Conservation (phyloP, 1,140 invertebrate genomes). For the Pararge aegeria region DNA sequence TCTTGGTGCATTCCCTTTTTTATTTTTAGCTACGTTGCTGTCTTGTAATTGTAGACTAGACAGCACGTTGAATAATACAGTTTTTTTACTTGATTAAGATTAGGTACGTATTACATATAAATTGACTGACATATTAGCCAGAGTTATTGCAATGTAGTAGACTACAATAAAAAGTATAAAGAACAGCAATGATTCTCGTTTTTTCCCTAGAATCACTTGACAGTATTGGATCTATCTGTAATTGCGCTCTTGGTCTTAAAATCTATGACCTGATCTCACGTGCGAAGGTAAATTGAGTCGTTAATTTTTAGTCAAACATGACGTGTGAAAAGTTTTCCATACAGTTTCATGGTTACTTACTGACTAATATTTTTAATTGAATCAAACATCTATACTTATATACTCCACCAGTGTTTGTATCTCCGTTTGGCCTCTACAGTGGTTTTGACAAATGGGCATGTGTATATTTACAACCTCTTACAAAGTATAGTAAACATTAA, state of each 20-base stretch:
- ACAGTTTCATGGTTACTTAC: neutral
- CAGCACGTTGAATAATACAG: neutral
- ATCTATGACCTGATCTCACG: neutral
- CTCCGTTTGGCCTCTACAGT: too few species aligned
- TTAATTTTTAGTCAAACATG: neutral
- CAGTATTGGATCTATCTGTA: neutral
- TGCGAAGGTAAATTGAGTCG: neutral
- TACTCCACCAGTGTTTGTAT: too few species aligned
- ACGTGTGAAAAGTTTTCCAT: neutral
- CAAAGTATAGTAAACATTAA: neutral
- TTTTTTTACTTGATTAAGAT: neutral
- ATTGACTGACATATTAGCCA: too few species aligned
- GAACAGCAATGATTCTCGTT: too few species aligned
- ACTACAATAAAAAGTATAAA: too few species aligned
- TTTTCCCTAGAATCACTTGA: neutral
- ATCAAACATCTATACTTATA: neutral
- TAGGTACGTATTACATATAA: neutral
- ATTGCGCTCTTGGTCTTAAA: neutral
- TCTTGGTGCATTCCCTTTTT: slow-evolving; percentile 28
- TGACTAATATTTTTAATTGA: neutral
- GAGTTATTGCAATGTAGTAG: too few species aligned
- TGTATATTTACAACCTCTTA: neutral
- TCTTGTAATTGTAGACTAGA: neutral
- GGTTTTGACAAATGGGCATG: too few species aligned
- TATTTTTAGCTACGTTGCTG: neutral